Conservation (phyloP, 2,888 invertebrate species). For the Creontiades dilutus region DNA sequence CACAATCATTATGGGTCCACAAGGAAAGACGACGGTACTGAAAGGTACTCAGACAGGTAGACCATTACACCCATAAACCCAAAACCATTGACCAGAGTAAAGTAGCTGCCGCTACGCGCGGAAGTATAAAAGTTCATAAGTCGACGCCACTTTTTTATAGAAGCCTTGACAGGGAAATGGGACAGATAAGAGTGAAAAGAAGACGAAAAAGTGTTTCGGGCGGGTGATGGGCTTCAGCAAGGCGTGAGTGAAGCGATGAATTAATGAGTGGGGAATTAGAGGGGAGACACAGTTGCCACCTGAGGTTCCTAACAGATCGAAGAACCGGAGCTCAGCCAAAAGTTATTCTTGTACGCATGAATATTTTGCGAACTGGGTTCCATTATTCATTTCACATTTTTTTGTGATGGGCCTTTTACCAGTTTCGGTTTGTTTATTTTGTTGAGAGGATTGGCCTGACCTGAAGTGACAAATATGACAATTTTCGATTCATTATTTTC, state of each 20-base stretch:
- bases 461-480: too few relatives aligned
- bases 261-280: slow-evolving; percentile 39
- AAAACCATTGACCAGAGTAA: too few relatives aligned
- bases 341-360: slow-evolving; percentile 11
- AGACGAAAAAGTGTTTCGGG: background rate
- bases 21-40: too few relatives aligned
- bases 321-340: background rate
- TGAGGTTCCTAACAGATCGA: slow-evolving; percentile 1
- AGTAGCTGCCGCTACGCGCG: too few relatives aligned
- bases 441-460: too few relatives aligned
- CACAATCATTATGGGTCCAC: too few relatives aligned
- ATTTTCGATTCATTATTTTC: too few relatives aligned
- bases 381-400: background rate
- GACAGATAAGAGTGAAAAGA: slow-evolving; percentile 6
- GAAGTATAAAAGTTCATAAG: too few relatives aligned
- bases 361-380: background rate
- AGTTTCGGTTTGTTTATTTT: too few relatives aligned
- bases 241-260: slow-evolving; percentile 28
- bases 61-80: too few relatives aligned
- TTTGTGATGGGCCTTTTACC: too few relatives aligned
- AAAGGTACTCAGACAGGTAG: too few relatives aligned
- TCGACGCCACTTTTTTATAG: background rate
- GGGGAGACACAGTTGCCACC: background rate
- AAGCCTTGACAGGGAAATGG: background rate
- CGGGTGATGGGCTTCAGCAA: background rate